Evolutionary conservation across 2,797 vertebrate species (phyloP).

Genomic region (Bovichtus diacanthus): DNA sequence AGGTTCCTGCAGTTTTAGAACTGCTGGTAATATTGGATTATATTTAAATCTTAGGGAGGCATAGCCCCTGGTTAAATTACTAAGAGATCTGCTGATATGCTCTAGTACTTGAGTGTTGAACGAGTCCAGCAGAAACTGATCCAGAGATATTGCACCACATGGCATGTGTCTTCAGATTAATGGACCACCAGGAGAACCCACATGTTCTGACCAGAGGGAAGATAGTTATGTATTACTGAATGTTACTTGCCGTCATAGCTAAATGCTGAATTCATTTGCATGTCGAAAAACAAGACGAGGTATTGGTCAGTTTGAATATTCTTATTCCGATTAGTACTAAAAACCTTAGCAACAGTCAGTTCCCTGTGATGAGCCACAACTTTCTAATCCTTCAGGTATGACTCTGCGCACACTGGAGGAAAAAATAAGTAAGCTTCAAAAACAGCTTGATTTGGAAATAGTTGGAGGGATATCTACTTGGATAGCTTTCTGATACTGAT

Average conservation of each 20-base stretch:
- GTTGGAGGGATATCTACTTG: constrained; percentile 17
- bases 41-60: neutral
- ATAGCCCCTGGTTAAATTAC: neutral
- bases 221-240: too few species aligned
- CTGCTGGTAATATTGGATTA: neutral
- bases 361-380: neutral
- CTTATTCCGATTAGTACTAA: neutral
- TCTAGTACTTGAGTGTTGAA: neutral
- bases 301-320: neutral
- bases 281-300: neutral
- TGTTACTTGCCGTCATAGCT: neutral
- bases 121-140: neutral
- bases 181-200: too few species aligned
- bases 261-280: neutral
- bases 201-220: too few species aligned
- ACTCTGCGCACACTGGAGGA: neutral
- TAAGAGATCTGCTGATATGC: neutral
- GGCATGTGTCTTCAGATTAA: too few species aligned
- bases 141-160: neutral
- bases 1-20: neutral
- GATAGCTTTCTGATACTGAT: constrained; percentile 28
- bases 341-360: neutral
- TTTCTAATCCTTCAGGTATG: constrained; percentile 8
- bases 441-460: constrained; percentile 36
- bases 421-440: neutral